Evolutionary conservation across 2,888 invertebrate species (phyloP).

Genomic region (Tyria jacobaeae): DNA sequence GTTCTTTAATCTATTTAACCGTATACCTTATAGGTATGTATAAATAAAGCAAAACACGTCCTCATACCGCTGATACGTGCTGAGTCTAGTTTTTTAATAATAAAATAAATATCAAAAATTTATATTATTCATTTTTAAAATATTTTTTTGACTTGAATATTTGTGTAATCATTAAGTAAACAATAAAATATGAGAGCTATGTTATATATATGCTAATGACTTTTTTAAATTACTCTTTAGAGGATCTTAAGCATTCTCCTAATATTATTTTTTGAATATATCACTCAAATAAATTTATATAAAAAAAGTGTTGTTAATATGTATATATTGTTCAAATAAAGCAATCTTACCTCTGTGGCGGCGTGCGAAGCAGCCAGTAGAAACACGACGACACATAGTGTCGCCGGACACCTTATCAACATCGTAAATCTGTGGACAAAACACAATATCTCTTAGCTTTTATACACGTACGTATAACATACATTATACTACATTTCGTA

Average conservation of each 20-base stretch:
- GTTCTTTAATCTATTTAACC: too few species aligned
- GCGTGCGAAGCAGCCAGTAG: slow-evolving; percentile 86
- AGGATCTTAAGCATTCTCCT: not conserved
- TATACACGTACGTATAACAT: slow-evolving; percentile 13
- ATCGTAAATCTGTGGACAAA: slow-evolving; percentile 89
- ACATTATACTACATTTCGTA: slow-evolving; percentile 24
- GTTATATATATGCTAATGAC: too few species aligned
- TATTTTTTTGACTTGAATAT: too few species aligned
- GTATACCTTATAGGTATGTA: too few species aligned
- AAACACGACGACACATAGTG: slow-evolving; percentile 89
- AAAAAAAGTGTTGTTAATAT: not conserved
- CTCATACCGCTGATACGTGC: too few species aligned
- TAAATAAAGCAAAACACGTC: too few species aligned
- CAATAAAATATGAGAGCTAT: too few species aligned
- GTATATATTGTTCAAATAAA: not conserved
- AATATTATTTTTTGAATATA: not conserved
- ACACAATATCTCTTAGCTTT: slow-evolving; percentile 63
- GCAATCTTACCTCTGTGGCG: slow-evolving; percentile 87
- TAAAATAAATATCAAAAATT: too few species aligned
- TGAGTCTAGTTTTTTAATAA: too few species aligned
- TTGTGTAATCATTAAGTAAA: too few species aligned
- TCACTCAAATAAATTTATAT: not conserved
- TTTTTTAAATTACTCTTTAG: not conserved
- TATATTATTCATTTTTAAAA: too few species aligned
- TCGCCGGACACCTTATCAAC: slow-evolving; percentile 91